Evolutionary conservation across 1,140 invertebrate species (phyloP), one percentile per base, ranked within the genome.

Genomic region (Nebria ingens): DNA sequence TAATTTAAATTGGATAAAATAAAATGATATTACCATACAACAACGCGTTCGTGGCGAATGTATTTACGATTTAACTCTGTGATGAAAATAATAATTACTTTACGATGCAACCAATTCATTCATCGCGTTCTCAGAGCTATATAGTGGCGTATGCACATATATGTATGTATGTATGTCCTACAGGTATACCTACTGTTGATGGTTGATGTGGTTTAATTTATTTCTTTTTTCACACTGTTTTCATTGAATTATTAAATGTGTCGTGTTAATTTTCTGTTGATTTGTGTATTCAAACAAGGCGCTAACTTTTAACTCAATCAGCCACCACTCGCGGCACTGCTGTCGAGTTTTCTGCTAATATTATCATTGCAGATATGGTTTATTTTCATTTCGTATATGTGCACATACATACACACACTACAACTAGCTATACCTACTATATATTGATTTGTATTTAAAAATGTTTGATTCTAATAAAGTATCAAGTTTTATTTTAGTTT

Each of bases 261-360:
- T 54, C 45, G 40, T 56, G 55, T 59, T 62, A 60, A 62, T 62
- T 62, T 53, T 29, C 52, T 59, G 61, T 62, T 62, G 61, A 62
- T 62, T 62, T 58, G 57, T 59, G 57, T 57, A 62, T 62, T 62
- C 61, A 59, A 45, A 59, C 56, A 57, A 55, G 49, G 56, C 55
- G 56, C 55, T 45, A 62, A 60, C 55, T 61, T 62, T 62, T 62
- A 62, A 62, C 60, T 62, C 53, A 61, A 62, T 62, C 57, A 59
- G 50, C 54, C 25, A 49, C 52, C 56, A 21, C 42, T 52, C 23
- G 49, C 49, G 19, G 40, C 20, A 21, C 25, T 45, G 34, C 49
- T 52, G 51, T 45, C 54, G 52, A 60, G 54, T 57, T 60, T 60
- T 51, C 53, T 55, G 56, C 56, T 60, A 57, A 57, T 57, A 57